phyloP scores from a whole-genome alignment of 2,797 vertebrate species.

The Dicrostonyx torquatus region DNA sequence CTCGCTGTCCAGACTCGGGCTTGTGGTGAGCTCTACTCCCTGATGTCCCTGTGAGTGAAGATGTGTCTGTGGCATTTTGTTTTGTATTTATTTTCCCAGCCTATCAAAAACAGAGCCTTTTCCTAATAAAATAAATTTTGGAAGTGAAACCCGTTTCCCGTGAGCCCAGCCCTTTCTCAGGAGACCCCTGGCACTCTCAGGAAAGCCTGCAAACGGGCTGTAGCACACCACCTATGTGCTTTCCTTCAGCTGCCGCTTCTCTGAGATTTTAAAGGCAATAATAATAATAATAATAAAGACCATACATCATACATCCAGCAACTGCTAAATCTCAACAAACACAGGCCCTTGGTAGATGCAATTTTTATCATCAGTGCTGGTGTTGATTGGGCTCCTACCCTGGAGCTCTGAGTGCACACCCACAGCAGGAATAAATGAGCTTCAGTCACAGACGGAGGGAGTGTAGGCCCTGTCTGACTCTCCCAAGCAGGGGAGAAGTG shows the following conservation, averaged over 20 bases:
- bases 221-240: neutral
- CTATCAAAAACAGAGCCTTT: constrained; percentile 62
- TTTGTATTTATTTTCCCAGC: constrained; percentile 77
- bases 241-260: neutral
- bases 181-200: constrained; percentile 2
- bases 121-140: constrained; percentile 77
- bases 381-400: neutral
- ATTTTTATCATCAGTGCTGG: neutral
- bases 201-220: neutral
- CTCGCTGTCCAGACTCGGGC: constrained; percentile 73
- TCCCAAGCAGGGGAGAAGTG: neutral
- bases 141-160: constrained; percentile 54
- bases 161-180: constrained; percentile 54
- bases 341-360: neutral
- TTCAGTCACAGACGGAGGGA: rapidly evolving
- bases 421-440: rapidly evolving
- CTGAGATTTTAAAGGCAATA: neutral
- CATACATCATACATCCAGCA: neutral
- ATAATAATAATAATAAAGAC: neutral
- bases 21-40: constrained; percentile 74
- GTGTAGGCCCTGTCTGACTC: neutral
- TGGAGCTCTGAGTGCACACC: neutral
- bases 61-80: constrained; percentile 67
- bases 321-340: neutral
- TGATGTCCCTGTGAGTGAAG: constrained; percentile 61